Conservation (phyloP, 2,113 vertebrate species). For the Platichthys flesus region DNA sequence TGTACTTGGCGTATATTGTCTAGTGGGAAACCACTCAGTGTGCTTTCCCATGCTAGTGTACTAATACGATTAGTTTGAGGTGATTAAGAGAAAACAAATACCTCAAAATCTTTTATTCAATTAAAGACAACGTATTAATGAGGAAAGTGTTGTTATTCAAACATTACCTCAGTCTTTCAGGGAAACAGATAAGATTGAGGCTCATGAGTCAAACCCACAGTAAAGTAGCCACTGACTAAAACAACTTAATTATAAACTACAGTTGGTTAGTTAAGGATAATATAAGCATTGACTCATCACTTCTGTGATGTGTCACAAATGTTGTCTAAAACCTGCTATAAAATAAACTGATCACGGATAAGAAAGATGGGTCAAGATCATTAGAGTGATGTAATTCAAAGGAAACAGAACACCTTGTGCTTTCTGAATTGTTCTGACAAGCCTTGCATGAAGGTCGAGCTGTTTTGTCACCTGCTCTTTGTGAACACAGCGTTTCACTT, state of each 20-base stretch:
- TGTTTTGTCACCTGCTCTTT: conserved; percentile 51
- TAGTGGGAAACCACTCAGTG: conserved; percentile 16
- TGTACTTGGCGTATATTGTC: background rate
- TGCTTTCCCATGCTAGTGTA: conserved; percentile 32
- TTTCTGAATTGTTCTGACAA: background rate
- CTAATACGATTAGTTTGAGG: conserved; percentile 32
- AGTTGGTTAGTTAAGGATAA: conserved; percentile 8
- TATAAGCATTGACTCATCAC: conserved; percentile 34
- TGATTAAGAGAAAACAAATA: conserved; percentile 22
- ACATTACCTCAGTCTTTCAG: conserved; percentile 29
- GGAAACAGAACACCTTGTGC: conserved; percentile 13
- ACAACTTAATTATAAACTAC: conserved; percentile 18
- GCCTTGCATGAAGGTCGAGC: conserved; percentile 1
- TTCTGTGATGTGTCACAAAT: conserved; percentile 10
- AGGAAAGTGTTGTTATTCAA: conserved; percentile 28
- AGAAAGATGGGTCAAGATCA: background rate
- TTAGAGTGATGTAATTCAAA: conserved; percentile 12
- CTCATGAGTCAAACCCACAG: conserved; percentile 38
- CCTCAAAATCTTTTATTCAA: conserved; percentile 12
- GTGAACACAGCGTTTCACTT: conserved; percentile 45
- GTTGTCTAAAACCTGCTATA: background rate
- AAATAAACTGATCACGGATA: background rate
- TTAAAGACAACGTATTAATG: conserved; percentile 30
- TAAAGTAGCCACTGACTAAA: conserved; percentile 41
- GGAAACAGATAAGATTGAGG: conserved; percentile 41